These are phyloP conservation scores for Campylorhamphus procurvoides DNA, from an alignment of 2,113 vertebrate genomes.

Conservation along the genomic window DNA sequence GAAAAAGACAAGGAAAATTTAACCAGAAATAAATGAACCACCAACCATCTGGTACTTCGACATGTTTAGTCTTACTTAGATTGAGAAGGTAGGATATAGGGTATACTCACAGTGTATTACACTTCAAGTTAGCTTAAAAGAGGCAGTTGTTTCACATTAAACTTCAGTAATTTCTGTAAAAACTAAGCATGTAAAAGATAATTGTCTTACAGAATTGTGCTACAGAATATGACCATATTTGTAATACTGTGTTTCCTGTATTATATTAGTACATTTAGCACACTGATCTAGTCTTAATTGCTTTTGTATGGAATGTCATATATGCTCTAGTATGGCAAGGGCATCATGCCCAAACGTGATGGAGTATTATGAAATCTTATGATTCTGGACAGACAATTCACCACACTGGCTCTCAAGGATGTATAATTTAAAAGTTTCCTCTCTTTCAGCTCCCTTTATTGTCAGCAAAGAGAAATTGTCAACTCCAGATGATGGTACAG, in stretches of 20 bases:
- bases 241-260: background rate
- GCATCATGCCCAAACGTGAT: background rate
- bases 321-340: background rate
- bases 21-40: accelerated
- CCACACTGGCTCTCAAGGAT: background rate
- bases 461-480: background rate
- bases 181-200: background rate
- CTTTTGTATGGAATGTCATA: background rate
- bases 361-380: background rate
- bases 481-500: background rate
- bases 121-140: background rate
- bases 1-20: background rate
- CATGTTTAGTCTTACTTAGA: background rate
- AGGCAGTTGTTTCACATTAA: background rate
- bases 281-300: background rate
- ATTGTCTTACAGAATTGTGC: background rate
- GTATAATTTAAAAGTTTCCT: background rate
- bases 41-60: background rate
- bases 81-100: background rate
- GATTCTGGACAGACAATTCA: background rate
- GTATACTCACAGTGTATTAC: background rate
- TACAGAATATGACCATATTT: background rate
- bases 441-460: background rate
- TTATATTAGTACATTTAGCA: background rate
- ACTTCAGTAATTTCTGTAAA: background rate